A percentile compares a stretch with the other conserved stretches of the same genome.
Evolutionary conservation across 2,797 vertebrate species (phyloP).

Genomic region (Valencia hispanica): DNA sequence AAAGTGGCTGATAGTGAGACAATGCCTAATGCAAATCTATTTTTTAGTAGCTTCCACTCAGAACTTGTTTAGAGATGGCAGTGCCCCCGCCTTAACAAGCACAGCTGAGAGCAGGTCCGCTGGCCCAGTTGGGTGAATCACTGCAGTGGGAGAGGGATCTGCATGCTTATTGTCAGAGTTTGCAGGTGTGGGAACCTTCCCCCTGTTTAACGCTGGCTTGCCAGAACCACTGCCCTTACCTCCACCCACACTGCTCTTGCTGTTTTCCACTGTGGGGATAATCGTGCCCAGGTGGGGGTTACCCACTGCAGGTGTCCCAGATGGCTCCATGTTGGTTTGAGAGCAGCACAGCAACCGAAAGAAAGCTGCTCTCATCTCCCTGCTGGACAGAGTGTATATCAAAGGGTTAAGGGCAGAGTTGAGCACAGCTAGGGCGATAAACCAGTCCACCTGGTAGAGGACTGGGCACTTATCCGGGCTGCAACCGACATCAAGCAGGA

Average conservation of each 20-base stretch:
- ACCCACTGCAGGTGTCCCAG: slow-evolving; percentile 43
- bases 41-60: slow-evolving; percentile 52
- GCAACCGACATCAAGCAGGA: slow-evolving; percentile 83
- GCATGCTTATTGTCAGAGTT: slow-evolving; percentile 71
- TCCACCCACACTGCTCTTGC: slow-evolving; percentile 76
- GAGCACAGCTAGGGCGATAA: slow-evolving; percentile 83
- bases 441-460: slow-evolving; percentile 83
- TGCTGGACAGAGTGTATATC: slow-evolving; percentile 84
- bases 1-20: slow-evolving; percentile 54
- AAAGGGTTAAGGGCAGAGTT: slow-evolving; percentile 86
- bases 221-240: slow-evolving; percentile 52
- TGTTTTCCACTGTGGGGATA: slow-evolving; percentile 80
- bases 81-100: slow-evolving; percentile 79
- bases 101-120: slow-evolving; percentile 81
- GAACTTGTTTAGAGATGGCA: slow-evolving; percentile 78
- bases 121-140: slow-evolving; percentile 67
- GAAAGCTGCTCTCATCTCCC: slow-evolving; percentile 83
- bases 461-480: slow-evolving; percentile 73
- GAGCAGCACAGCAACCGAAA: slow-evolving; percentile 80
- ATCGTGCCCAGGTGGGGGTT: slow-evolving; percentile 66
- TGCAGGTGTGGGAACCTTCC: slow-evolving; percentile 54
- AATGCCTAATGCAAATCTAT: slow-evolving; percentile 18
- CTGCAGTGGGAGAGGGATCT: slow-evolving; percentile 50
- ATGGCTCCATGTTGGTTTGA: slow-evolving; percentile 60
- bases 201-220: slow-evolving; percentile 58